Evolutionary conservation across 2,113 vertebrate genomes (phyloP).

Genomic region (Nannospalax galili): DNA sequence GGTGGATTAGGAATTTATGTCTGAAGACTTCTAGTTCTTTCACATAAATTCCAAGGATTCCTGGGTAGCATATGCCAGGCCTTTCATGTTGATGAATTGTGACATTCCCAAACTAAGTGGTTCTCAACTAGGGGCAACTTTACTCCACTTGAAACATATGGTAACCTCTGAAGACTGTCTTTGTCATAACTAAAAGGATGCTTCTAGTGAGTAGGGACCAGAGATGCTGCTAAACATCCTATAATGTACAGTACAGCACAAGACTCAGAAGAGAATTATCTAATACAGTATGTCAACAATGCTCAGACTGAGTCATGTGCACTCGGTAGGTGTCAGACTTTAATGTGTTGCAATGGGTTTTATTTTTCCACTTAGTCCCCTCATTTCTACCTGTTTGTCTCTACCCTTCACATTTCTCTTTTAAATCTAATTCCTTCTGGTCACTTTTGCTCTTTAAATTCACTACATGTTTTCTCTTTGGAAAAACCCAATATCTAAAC

Average conservation of each 20-base stretch:
- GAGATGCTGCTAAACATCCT: background rate
- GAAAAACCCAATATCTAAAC: background rate
- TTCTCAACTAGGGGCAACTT: conserved; percentile 9
- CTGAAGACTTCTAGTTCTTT: conserved; percentile 54
- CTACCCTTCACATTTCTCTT: background rate
- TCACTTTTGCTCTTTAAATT: conserved; percentile 38
- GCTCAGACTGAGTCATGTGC: background rate
- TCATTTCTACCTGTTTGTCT: background rate
- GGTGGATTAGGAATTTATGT: conserved; percentile 65
- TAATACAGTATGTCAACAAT: background rate
- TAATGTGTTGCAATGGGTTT: background rate
- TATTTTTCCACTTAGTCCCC: background rate
- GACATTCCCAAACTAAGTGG: background rate
- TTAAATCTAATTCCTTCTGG: background rate
- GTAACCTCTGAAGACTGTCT: conserved; percentile 36
- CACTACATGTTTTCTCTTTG: background rate
- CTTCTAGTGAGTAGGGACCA: background rate
- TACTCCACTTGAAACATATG: background rate
- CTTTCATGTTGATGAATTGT: conserved; percentile 71
- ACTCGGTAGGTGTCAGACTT: background rate
- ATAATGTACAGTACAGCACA: background rate
- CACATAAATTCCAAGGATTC: conserved; percentile 74
- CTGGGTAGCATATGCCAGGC: conserved; percentile 34
- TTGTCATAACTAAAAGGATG: background rate
- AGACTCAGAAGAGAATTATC: background rate